phyloP scores from a whole-genome alignment of 2,888 invertebrate species.

The Ophonus ardosiacus region DNA sequence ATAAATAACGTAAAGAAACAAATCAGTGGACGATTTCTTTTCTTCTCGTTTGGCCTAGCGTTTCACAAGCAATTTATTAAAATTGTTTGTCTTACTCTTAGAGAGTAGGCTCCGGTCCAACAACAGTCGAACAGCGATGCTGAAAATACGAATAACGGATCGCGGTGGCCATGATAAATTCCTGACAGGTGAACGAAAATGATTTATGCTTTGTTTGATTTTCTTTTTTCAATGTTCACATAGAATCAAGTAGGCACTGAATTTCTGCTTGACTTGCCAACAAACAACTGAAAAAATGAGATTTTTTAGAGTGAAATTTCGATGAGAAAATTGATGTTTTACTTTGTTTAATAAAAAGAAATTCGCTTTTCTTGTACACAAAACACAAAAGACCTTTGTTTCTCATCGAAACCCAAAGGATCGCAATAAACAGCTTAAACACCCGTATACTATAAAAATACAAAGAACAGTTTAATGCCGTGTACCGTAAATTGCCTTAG shows the following conservation, averaged over 20 bases:
- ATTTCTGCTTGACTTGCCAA: constrained; percentile 25
- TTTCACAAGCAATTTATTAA: constrained; percentile 47
- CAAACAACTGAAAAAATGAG: neutral
- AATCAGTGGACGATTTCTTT: neutral
- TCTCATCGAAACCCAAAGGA: too few relatives aligned
- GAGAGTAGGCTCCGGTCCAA: constrained; percentile 27
- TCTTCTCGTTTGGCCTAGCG: neutral
- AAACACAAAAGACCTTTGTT: neutral
- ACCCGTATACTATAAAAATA: too few relatives aligned
- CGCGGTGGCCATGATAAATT: constrained; percentile 19
- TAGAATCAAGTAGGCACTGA: constrained; percentile 6
- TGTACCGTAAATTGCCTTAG: too few relatives aligned
- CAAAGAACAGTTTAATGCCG: too few relatives aligned
- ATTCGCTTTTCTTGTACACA: neutral
- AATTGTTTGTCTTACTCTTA: constrained; percentile 49
- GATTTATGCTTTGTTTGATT: constrained; percentile 47
- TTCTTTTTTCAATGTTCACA: neutral
- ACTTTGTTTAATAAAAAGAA: neutral
- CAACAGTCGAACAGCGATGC: constrained; percentile 9
- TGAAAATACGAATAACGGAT: constrained; percentile 37
- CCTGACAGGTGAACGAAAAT: constrained; percentile 36
- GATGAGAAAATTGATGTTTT: neutral
- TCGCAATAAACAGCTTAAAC: too few relatives aligned
- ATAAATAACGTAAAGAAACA: constrained; percentile 22
- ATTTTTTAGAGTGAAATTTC: neutral